Evolutionary conservation across 2,888 invertebrate species (phyloP), one percentile per base, ranked within the genome.

Genomic region (Biston betularia): DNA sequence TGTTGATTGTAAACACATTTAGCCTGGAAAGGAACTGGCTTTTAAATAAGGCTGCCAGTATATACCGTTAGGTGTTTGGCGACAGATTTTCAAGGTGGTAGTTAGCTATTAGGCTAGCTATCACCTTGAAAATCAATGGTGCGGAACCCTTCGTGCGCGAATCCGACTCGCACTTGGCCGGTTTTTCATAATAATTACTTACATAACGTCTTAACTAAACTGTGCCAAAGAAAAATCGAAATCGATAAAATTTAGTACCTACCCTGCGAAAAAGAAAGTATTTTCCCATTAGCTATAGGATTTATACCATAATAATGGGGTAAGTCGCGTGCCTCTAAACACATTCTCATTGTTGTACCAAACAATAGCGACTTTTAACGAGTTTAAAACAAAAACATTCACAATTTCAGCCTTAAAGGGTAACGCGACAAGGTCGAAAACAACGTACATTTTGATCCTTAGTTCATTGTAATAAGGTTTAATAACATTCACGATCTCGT

Each of bases 241-340:
- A 52, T 52, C 2, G 35, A 9, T 53, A 38, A 14, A 9, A 3
- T 15, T 7, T 49, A 44, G 8, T 48, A 52, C 14, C 44, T 44
- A 6, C 52, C 14, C 33, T 42, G 24, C 8, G 24, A 24, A 24
- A 9, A 33, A 60, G 33, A 75, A 49, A 48, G 35, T 34, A 73
- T 73, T 78, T 84, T 78, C 81, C 77, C 80, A 83, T 79, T 85
- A 86, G 87, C 88, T 86, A 87, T 67, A 70, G 74, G 72, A 72
- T 82, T 83, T 84, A 70, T 73, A 75, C 70, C 71, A 80, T 83
- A 87, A 86, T 84, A 88, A 87, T 85, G 77, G 79, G 55, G 49
- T 11, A 66, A 77, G 89, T 78, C 90, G 85, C 90, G 90, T 87
- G 89, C 68, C 85, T 71, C 74, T 79, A 46, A 57, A 53, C 78